phyloP scores from a whole-genome alignment of 2,113 vertebrate species.

The Micronycteris hirsuta region DNA sequence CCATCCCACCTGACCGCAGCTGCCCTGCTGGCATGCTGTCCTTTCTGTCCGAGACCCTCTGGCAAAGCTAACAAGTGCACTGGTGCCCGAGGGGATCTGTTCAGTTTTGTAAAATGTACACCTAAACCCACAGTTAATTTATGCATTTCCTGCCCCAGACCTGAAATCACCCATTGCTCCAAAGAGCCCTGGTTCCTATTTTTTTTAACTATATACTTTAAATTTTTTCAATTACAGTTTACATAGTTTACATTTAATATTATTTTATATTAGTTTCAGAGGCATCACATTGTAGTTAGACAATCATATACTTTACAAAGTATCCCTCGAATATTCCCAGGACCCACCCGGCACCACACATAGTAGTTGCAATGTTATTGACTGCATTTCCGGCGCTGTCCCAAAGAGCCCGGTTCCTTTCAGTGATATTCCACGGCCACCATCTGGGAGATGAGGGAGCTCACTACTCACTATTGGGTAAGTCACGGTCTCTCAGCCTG shows the following conservation, averaged over 20 bases:
- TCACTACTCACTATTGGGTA: not conserved
- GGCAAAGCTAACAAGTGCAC: not conserved
- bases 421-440: not conserved
- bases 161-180: not conserved
- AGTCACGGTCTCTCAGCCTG: not conserved
- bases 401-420: not conserved
- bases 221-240: too few relatives aligned
- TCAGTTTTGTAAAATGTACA: not conserved
- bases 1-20: not conserved
- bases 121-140: not conserved
- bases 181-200: not conserved
- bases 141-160: not conserved
- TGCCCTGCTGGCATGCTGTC: not conserved
- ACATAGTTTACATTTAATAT: too few relatives aligned
- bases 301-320: too few relatives aligned
- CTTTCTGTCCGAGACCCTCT: not conserved
- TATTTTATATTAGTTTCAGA: too few relatives aligned
- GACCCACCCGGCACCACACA: not conserved
- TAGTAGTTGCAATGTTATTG: not conserved
- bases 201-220: not conserved
- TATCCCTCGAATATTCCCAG: not conserved
- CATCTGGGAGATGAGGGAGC: not conserved
- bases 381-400: not conserved
- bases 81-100: not conserved
- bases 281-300: too few relatives aligned